Evolutionary conservation across 2,797 vertebrate species (phyloP).

Genomic region (Hapalemur alaotrensis): DNA sequence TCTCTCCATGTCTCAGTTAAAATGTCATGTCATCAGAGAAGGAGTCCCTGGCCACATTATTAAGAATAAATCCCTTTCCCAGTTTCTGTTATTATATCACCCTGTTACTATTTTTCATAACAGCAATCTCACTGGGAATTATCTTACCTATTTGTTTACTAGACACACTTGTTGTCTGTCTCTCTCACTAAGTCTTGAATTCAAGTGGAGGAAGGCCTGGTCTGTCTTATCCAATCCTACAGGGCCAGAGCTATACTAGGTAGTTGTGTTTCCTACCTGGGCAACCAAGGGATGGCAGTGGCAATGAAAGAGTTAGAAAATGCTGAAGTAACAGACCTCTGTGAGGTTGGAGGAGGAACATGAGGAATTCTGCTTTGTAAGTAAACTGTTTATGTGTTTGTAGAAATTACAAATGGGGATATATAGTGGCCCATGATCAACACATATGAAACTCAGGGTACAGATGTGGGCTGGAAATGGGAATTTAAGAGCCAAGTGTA

Average conservation of each 20-base stretch:
- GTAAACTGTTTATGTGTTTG: not conserved
- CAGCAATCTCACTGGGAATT: not conserved
- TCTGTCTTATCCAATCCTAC: not conserved
- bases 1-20: not conserved
- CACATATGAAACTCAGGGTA: not conserved
- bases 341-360: not conserved
- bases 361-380: not conserved
- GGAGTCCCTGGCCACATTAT: not conserved
- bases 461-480: not conserved
- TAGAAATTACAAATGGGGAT: not conserved
- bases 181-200: not conserved
- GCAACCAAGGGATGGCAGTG: not conserved
- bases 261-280: not conserved
- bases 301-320: not conserved
- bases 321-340: not conserved
- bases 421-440: not conserved
- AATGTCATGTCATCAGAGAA: not conserved
- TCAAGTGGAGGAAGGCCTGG: not conserved
- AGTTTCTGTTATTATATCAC: not conserved
- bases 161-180: not conserved
- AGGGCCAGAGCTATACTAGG: not conserved
- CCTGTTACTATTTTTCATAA: not conserved
- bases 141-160: not conserved
- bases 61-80: slow-evolving; percentile 1
- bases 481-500: not conserved